Conservation (phyloP, 2,113 vertebrate species). For the Catharus minimus region DNA sequence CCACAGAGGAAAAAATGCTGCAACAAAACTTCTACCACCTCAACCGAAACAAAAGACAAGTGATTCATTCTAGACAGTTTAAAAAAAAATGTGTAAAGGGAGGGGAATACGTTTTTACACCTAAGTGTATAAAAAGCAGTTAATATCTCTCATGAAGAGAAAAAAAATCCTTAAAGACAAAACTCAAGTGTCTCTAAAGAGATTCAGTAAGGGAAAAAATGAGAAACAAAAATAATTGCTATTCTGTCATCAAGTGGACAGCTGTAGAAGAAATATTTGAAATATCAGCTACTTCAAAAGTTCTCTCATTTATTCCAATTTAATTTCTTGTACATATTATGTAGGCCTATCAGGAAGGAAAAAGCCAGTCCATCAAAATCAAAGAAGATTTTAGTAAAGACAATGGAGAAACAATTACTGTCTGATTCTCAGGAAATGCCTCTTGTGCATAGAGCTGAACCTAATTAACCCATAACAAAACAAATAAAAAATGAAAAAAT, state of each 20-base stretch:
- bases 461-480: background rate
- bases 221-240: background rate
- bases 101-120: background rate
- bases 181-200: background rate
- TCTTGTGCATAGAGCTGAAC: background rate
- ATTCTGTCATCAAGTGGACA: background rate
- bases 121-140: background rate
- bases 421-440: background rate
- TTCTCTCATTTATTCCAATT: background rate
- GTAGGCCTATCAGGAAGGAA: background rate
- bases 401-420: background rate
- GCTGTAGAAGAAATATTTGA: background rate
- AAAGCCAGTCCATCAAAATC: background rate
- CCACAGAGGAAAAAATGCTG: background rate
- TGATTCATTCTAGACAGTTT: background rate
- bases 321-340: background rate
- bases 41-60: background rate
- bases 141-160: background rate
- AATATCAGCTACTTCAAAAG: background rate
- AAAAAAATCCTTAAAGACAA: background rate
- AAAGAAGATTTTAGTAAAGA: background rate
- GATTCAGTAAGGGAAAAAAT: background rate
- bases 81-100: fast-evolving
- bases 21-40: background rate
- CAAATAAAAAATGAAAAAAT: background rate